Evolutionary conservation across 2,888 invertebrate species (phyloP), one percentile per base, ranked within the genome.

Genomic region (Hyposoter dolosus): DNA sequence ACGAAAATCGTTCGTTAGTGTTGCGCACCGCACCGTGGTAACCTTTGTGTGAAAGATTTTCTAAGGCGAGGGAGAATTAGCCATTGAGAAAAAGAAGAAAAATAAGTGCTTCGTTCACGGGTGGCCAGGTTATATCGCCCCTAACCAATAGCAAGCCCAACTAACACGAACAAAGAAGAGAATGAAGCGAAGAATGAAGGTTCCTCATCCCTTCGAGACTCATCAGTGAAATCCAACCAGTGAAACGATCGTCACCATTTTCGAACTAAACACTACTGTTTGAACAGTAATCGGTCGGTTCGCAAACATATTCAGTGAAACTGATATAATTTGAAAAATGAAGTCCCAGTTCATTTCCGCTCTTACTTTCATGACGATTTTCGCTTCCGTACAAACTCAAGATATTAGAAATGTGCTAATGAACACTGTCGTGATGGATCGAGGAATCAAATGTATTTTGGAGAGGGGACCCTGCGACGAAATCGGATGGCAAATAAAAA

Each of bases 401-500:
- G 83, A 90, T 28, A 60, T 89, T 28, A 28, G 79, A 9, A n/a
- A 40, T 9, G 53, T 90, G 5, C 69, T 91, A 82, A 91, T 23
- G 47, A 40, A 50, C 50, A 47, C 40, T 40, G 40, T 40, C 5
- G 87, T 89, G 12, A 89, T 92, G 12, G 19, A 79, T 1, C 92
- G 93, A 83, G 95, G 96, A 90, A 95, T 96, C 79, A 94, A 95
- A 90, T 96, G 96, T 90, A 95, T 96, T 71, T 93, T 96, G 65
- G 95, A 95, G 87, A 95, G 94, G 88, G 95, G 95, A 86, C 95
- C 95, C 12, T 96, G 96, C 90, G 96, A 96, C 93, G 93, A 94
- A 83, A 93, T 96, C 78, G 96, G 96, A 85, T 94, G 94, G 83
- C 96, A 95, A 92, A 94, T 96, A 56, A 96, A 95, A 95, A 95